These are phyloP conservation scores for Brevipalpus yothersi DNA, from an alignment of 1,140 invertebrate species.

Conservation along the genomic window DNA sequence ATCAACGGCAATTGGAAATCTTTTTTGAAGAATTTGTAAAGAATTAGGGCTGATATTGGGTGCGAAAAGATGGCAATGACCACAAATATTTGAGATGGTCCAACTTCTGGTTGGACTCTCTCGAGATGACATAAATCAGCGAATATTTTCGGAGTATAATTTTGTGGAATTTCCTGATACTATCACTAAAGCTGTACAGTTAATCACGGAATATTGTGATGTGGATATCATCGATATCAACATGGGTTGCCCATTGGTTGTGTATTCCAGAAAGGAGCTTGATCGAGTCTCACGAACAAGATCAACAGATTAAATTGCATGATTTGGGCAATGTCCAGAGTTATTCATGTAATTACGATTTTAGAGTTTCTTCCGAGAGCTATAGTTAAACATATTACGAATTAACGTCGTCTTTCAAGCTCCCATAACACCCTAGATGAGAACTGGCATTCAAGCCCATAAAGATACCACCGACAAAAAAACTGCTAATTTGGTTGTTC, in stretches of 20 bases:
- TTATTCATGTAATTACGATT: background rate
- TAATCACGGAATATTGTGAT: constrained; percentile 51
- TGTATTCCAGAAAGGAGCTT: constrained; percentile 68
- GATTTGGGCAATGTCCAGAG: constrained; percentile 37
- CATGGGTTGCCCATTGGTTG: constrained; percentile 86
- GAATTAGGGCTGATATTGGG: constrained; percentile 78
- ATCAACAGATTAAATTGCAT: constrained; percentile 50
- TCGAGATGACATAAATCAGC: constrained; percentile 73
- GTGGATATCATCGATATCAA: constrained; percentile 94
- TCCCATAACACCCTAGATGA: constrained; percentile 82
- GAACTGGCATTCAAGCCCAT: constrained; percentile 71
- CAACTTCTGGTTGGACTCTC: constrained; percentile 78
- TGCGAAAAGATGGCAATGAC: constrained; percentile 94
- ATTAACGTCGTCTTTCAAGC: too few relatives aligned
- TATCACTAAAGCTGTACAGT: constrained; percentile 58
- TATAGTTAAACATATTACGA: too few relatives aligned
- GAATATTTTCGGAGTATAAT: constrained; percentile 51
- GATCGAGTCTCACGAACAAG: constrained; percentile 63
- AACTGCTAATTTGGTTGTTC: constrained; percentile 51
- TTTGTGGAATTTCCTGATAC: constrained; percentile 75
- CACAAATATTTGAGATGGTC: constrained; percentile 55
- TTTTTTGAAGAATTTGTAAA: constrained; percentile 88
- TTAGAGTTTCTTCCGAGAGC: background rate
- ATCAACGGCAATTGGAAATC: constrained; percentile 77
- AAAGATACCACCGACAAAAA: constrained; percentile 69